phyloP scores from a whole-genome alignment of 2,113 vertebrate genomes.

The Orycteropus afer region DNA sequence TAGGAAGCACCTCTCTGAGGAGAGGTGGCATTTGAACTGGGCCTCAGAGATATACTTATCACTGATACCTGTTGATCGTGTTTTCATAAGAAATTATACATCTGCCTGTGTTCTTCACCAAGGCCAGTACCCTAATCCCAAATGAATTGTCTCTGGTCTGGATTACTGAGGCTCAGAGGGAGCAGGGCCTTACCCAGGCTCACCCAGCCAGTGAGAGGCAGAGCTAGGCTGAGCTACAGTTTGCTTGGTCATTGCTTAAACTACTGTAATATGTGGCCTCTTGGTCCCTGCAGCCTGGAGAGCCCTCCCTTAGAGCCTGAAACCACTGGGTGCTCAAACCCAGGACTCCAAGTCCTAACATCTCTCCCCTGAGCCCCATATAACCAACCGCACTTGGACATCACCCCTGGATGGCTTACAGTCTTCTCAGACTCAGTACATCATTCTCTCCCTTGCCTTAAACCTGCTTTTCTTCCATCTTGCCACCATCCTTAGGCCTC shows the following conservation, averaged over 20 bases:
- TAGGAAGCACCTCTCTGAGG: neutral
- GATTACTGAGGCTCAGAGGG: neutral
- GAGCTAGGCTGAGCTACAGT: neutral
- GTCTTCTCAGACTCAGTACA: neutral
- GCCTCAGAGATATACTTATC: neutral
- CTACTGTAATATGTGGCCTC: neutral
- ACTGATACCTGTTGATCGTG: neutral
- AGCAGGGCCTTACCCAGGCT: neutral
- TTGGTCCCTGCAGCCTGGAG: neutral
- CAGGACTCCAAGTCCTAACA: neutral
- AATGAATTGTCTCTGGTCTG: neutral
- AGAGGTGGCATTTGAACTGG: constrained; percentile 7
- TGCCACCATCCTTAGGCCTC: neutral
- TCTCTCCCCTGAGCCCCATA: neutral
- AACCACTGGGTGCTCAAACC: neutral
- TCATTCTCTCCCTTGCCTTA: neutral
- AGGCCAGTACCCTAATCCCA: neutral
- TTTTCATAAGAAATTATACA: neutral
- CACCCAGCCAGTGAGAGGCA: neutral
- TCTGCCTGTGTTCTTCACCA: neutral
- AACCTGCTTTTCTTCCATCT: neutral
- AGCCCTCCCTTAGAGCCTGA: neutral
- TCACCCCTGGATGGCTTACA: neutral
- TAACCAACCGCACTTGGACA: neutral
- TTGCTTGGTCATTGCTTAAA: neutral